phyloP scores from a whole-genome alignment of 2,888 invertebrate species.

The Saturnia japonica region DNA sequence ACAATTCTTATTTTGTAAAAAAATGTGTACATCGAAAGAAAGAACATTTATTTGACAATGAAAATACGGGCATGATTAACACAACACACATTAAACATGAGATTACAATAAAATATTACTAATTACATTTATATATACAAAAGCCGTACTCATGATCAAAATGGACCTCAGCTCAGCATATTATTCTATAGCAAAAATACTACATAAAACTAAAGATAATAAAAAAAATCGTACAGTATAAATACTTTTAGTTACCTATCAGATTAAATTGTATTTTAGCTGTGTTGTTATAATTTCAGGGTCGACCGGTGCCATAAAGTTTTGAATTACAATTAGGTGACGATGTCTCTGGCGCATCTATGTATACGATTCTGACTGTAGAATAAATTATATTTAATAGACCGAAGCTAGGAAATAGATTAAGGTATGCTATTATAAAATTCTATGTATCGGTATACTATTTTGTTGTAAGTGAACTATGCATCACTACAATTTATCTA shows the following conservation, averaged over 20 bases:
- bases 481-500: not conserved
- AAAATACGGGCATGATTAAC: too few relatives aligned
- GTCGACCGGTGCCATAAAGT: conserved; percentile 50
- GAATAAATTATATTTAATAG: conserved; percentile 19
- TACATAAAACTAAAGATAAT: not conserved
- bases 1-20: not conserved
- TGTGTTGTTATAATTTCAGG: conserved; percentile 36
- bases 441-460: not conserved
- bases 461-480: not conserved
- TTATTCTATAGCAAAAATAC: too few relatives aligned
- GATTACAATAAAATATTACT: too few relatives aligned
- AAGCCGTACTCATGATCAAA: too few relatives aligned
- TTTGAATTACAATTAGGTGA: conserved; percentile 48
- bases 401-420: conserved; percentile 1
- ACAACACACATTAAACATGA: too few relatives aligned
- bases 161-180: too few relatives aligned
- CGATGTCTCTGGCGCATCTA: conserved; percentile 43
- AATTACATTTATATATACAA: too few relatives aligned
- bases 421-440: conserved; percentile 2
- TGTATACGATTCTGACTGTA: conserved; percentile 30
- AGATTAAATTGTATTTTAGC: conserved; percentile 5
- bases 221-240: not conserved
- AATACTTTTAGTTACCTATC: not conserved
- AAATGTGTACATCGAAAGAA: not conserved
- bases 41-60: too few relatives aligned